A percentile compares a stretch with the other conserved stretches of the same genome.
phyloP scores from a whole-genome alignment of 2,888 invertebrate species.

The Diogma glabrata region DNA sequence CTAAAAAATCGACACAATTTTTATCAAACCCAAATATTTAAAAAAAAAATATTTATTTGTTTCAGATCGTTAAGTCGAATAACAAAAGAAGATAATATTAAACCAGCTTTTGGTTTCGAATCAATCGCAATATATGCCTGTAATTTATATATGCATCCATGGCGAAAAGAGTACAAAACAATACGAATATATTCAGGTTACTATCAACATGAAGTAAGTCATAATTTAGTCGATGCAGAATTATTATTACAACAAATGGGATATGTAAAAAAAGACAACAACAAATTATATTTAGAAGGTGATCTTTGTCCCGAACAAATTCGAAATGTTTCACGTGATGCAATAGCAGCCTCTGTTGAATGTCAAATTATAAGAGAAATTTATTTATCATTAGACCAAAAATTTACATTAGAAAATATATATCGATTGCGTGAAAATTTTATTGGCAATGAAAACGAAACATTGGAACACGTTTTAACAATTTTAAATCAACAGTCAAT shows the following conservation, averaged over 20 bases:
- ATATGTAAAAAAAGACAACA: conserved; percentile 48
- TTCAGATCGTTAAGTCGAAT: background rate
- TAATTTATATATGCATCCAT: conserved; percentile 75
- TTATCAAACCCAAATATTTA: too few relatives aligned
- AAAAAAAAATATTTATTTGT: too few relatives aligned
- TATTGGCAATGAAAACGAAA: conserved; percentile 22
- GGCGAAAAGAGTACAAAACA: conserved; percentile 75
- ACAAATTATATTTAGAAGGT: conserved; percentile 49
- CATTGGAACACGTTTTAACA: background rate
- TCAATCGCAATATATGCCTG: conserved; percentile 76
- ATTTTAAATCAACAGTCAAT: background rate
- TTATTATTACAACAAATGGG: conserved; percentile 72
- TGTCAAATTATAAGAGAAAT: conserved; percentile 67
- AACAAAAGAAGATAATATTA: conserved; percentile 21
- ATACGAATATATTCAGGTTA: conserved; percentile 72
- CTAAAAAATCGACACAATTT: too few relatives aligned
- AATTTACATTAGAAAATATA: conserved; percentile 56
- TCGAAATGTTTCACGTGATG: conserved; percentile 67
- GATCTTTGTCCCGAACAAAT: conserved; percentile 75
- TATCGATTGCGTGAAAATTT: conserved; percentile 33
- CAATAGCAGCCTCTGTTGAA: conserved; percentile 76
- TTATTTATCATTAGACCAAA: conserved; percentile 59
- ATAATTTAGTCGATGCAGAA: conserved; percentile 67
- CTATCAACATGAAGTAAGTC: conserved; percentile 77
- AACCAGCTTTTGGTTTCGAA: conserved; percentile 72